phyloP scores from a whole-genome alignment of 2,797 vertebrate species.

The Amniataba percoides region DNA sequence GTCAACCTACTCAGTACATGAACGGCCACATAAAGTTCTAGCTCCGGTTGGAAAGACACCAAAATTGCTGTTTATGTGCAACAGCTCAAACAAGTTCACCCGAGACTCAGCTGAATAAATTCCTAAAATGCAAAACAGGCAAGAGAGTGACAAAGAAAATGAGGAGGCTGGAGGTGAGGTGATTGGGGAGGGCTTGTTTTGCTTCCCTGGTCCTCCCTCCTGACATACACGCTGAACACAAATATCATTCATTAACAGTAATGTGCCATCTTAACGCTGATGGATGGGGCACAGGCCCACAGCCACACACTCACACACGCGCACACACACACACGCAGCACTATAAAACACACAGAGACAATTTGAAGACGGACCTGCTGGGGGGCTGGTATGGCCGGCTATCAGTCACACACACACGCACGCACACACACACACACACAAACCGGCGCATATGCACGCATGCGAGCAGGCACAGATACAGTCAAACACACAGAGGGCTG shows the following conservation, averaged over 20 bases:
- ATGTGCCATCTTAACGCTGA: slow-evolving; percentile 93
- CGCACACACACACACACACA: slow-evolving; percentile 61
- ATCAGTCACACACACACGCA: slow-evolving; percentile 81
- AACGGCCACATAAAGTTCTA: not conserved
- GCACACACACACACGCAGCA: slow-evolving; percentile 77
- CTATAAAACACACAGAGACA: slow-evolving; percentile 97
- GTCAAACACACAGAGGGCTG: slow-evolving; percentile 53
- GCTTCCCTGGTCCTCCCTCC: slow-evolving; percentile 80
- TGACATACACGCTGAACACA: slow-evolving; percentile 87
- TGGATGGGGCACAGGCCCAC: slow-evolving; percentile 85
- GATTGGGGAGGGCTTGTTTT: slow-evolving; percentile 82
- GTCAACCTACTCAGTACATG: slow-evolving; percentile 2
- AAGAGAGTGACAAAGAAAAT: slow-evolving; percentile 70
- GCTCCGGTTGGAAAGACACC: slow-evolving; percentile 10
- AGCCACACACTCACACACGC: slow-evolving; percentile 78
- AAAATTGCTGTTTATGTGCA: slow-evolving; percentile 33
- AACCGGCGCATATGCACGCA: slow-evolving; percentile 51
- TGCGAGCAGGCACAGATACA: slow-evolving; percentile 33
- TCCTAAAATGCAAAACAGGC: slow-evolving; percentile 71
- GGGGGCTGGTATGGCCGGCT: slow-evolving; percentile 84
- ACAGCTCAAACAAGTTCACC: slow-evolving; percentile 43
- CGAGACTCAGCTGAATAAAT: slow-evolving; percentile 53
- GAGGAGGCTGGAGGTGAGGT: slow-evolving; percentile 71
- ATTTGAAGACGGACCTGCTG: slow-evolving; percentile 96
- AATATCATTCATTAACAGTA: slow-evolving; percentile 96